These are phyloP conservation scores for Haliaeetus leucogaster DNA, from an alignment of 2,113 vertebrate genomes.

Conservation along the genomic window DNA sequence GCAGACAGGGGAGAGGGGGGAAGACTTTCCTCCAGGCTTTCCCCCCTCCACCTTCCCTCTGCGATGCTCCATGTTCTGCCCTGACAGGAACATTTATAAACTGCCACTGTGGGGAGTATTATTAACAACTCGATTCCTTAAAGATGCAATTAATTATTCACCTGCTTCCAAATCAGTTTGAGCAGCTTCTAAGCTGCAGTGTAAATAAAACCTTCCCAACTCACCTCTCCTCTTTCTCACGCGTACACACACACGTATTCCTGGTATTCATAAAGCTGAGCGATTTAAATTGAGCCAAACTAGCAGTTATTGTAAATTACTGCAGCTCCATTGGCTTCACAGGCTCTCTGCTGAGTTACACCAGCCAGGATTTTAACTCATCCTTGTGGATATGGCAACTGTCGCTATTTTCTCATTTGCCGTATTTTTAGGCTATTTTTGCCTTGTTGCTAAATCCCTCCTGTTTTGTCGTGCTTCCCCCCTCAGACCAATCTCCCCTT, in stretches of 20 bases:
- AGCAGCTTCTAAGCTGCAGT: constrained; percentile 42
- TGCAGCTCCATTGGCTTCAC: background rate
- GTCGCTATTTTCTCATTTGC: constrained; percentile 14
- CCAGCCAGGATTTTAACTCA: constrained; percentile 38
- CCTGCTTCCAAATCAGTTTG: constrained; percentile 65
- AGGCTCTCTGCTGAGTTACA: background rate
- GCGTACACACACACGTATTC: background rate
- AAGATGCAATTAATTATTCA: constrained; percentile 72
- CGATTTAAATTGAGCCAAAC: constrained; percentile 45
- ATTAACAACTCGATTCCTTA: constrained; percentile 63
- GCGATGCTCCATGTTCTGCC: background rate
- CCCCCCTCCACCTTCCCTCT: background rate
- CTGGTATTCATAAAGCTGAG: background rate
- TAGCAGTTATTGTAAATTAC: constrained; percentile 51
- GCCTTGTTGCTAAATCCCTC: background rate
- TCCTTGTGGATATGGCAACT: constrained; percentile 26
- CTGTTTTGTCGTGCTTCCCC: background rate
- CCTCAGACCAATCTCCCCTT: background rate
- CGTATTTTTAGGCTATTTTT: constrained; percentile 5
- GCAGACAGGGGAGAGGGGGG: background rate
- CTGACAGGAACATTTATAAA: constrained; percentile 41
- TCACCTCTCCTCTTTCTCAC: background rate
- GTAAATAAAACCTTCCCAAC: constrained; percentile 46
- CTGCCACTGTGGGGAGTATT: constrained; percentile 42
- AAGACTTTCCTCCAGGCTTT: constrained; percentile 2